A percentile compares a stretch with the other conserved stretches of the same genome.
phyloP scores from a whole-genome alignment of 1,140 invertebrate species.

The Drosophila virilis region DNA sequence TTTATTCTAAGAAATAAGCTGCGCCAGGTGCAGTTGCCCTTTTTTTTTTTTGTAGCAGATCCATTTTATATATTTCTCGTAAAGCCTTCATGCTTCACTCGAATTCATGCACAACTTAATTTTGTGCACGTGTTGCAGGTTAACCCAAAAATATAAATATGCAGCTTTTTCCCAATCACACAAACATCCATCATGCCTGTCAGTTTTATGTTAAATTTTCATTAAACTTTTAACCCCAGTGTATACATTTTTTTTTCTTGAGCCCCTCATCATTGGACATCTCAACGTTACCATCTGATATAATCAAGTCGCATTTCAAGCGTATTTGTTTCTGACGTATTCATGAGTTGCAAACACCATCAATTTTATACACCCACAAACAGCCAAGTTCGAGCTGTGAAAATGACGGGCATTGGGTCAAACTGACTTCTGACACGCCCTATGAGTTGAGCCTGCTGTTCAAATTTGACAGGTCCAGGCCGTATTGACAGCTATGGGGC shows the following conservation, averaged over 20 bases:
- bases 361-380: slow-evolving; percentile 50
- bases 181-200: slow-evolving; percentile 69
- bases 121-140: slow-evolving; percentile 48
- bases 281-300: slow-evolving; percentile 38
- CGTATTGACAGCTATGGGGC: slow-evolving; percentile 58
- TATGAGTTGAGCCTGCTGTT: slow-evolving; percentile 26
- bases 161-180: slow-evolving; percentile 20
- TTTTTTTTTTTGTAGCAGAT: no score
- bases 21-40: no score
- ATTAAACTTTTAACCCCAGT: slow-evolving; percentile 65
- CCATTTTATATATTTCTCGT: slow-evolving; percentile 18
- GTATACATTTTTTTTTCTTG: not conserved
- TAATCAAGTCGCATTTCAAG: slow-evolving; percentile 73
- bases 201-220: slow-evolving; percentile 66
- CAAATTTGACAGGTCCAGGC: slow-evolving; percentile 38
- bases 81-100: slow-evolving; percentile 2
- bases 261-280: slow-evolving; percentile 25
- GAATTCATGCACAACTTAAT: slow-evolving; percentile 33
- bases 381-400: not conserved
- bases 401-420: slow-evolving; percentile 36
- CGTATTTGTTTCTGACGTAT: slow-evolving; percentile 73
- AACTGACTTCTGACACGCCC: slow-evolving; percentile 51
- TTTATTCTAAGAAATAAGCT: not conserved
- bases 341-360: slow-evolving; percentile 74
- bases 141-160: slow-evolving; percentile 21